phyloP scores from a whole-genome alignment of 2,888 invertebrate genomes.

The Eurytoma adleriae region DNA sequence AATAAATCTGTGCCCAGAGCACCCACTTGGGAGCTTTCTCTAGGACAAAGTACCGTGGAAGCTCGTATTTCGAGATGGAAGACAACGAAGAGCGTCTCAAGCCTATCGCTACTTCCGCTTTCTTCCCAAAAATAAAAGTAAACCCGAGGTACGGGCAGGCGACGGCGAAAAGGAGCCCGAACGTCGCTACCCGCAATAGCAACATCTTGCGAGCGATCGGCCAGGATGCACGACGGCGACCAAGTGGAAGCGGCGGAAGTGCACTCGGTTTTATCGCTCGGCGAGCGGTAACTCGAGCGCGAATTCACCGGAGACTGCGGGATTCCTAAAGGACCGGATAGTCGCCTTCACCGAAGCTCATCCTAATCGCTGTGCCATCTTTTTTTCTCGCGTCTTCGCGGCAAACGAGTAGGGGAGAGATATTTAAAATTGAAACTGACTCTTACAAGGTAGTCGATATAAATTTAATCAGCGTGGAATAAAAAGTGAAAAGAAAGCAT shows the following conservation, averaged over 20 bases:
- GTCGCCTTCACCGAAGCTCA: too few relatives aligned
- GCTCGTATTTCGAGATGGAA: background rate
- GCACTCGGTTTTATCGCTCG: background rate
- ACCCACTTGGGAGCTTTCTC: too few relatives aligned
- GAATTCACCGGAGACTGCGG: too few relatives aligned
- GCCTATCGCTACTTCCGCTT: slow-evolving; percentile 42
- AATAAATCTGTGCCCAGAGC: too few relatives aligned
- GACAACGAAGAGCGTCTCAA: slow-evolving; percentile 9
- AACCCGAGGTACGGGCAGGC: background rate
- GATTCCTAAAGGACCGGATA: too few relatives aligned
- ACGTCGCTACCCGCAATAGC: background rate
- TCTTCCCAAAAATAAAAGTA: slow-evolving; percentile 5
- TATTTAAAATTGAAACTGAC: too few relatives aligned
- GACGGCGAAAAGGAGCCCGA: slow-evolving; percentile 17
- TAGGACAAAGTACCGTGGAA: background rate
- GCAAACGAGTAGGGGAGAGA: too few relatives aligned
- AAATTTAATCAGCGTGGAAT: too few relatives aligned
- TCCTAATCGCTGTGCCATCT: too few relatives aligned
- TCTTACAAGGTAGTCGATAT: too few relatives aligned
- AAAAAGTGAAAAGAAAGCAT: too few relatives aligned
- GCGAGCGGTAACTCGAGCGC: slow-evolving; percentile 18
- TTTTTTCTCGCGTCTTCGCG: too few relatives aligned
- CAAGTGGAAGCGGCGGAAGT: slow-evolving; percentile 29
- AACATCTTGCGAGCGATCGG: slow-evolving; percentile 44
- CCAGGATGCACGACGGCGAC: background rate